Evolutionary conservation across 2,797 vertebrate genomes (phyloP).

Genomic region (Sphaeramia orbicularis): DNA sequence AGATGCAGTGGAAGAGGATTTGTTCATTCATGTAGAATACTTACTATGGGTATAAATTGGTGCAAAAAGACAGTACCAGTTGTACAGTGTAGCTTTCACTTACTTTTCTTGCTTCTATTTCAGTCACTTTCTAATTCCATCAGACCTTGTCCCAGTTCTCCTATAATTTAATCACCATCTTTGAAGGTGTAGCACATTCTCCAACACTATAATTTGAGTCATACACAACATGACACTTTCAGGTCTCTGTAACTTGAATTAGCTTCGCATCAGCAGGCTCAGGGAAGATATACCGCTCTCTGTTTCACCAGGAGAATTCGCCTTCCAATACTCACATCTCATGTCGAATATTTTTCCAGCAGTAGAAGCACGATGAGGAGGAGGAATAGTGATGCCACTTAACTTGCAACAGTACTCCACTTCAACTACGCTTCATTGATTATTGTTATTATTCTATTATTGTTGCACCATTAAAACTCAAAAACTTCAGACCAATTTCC

Average conservation of each 20-base stretch:
- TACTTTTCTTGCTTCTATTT: slow-evolving; percentile 27
- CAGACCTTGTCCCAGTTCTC: slow-evolving; percentile 40
- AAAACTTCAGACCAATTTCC: too few relatives aligned
- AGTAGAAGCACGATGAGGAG: too few relatives aligned
- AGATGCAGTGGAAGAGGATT: neutral
- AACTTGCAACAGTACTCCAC: neutral
- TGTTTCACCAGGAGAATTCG: neutral
- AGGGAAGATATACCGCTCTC: slow-evolving; percentile 2
- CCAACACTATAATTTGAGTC: slow-evolving; percentile 37
- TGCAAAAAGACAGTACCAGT: neutral
- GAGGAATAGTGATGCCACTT: neutral
- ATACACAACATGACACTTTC: slow-evolving; percentile 46
- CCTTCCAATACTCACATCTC: neutral
- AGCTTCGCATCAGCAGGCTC: slow-evolving; percentile 27
- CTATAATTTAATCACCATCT: slow-evolving; percentile 41
- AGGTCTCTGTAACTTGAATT: slow-evolving; percentile 57
- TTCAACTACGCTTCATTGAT: neutral
- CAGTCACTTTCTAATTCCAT: slow-evolving; percentile 39
- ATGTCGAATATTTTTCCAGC: neutral
- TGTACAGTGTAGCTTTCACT: neutral
- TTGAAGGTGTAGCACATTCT: slow-evolving; percentile 40
- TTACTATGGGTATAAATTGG: neutral
- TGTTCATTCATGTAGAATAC: neutral
- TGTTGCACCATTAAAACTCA: too few relatives aligned
- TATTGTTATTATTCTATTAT: too few relatives aligned